A percentile compares a stretch with the other conserved stretches of the same genome.
Evolutionary conservation across 2,888 invertebrate genomes (phyloP).

Genomic region (Aelia acuminata): DNA sequence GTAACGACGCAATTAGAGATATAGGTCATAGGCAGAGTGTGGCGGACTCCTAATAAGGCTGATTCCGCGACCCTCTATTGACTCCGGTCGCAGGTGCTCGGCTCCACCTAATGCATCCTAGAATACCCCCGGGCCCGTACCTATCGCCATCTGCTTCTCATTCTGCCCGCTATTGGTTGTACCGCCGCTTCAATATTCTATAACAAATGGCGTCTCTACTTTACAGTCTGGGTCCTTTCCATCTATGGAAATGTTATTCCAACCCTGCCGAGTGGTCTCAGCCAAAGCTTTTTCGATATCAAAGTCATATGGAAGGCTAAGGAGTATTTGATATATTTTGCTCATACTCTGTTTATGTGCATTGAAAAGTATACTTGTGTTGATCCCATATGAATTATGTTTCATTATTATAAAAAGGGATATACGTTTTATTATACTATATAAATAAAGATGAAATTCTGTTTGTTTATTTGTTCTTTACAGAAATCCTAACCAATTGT

Average conservation of each 20-base stretch:
- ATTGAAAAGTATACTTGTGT: no score
- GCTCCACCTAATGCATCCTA: not conserved
- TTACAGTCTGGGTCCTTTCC: not conserved
- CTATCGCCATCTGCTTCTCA: not conserved
- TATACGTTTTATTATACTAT: no score
- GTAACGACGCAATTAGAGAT: slow-evolving; percentile 4
- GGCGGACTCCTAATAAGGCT: not conserved
- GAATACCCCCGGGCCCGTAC: not conserved
- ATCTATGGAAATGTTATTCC: not conserved
- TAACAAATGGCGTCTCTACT: not conserved
- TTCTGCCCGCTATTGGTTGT: not conserved
- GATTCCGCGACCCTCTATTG: not conserved
- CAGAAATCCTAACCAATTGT: no score
- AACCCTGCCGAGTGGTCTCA: not conserved
- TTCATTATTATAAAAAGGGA: no score
- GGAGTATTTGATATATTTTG: no score
- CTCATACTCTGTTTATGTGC: no score
- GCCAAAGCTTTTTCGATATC: not conserved
- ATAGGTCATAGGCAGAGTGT: not conserved
- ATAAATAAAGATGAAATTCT: no score
- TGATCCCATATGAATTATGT: no score
- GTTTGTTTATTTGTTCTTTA: no score
- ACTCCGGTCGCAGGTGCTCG: not conserved
- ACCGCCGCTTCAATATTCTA: not conserved
- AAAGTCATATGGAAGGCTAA: not conserved